Evolutionary conservation across 2,113 vertebrate genomes (phyloP).

Genomic region (Xyliphius kryptos): DNA sequence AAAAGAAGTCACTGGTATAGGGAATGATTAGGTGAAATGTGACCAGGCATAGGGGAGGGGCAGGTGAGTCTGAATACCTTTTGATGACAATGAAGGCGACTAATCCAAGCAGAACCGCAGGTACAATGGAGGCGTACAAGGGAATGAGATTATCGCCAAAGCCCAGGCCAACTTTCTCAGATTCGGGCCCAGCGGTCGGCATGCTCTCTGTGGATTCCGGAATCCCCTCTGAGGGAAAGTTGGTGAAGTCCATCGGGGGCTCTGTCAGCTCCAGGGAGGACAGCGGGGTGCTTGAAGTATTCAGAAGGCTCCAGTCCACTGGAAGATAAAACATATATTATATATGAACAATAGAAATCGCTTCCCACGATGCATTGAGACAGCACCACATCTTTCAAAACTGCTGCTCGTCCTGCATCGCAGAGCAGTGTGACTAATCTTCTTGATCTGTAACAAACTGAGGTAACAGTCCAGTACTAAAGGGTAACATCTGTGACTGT

Average conservation of each 20-base stretch:
- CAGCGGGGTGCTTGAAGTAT: constrained; percentile 20
- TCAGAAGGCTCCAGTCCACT: constrained; percentile 33
- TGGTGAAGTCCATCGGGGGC: neutral
- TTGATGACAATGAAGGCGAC: constrained; percentile 92
- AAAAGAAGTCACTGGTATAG: too few species aligned
- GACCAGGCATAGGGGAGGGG: too few species aligned
- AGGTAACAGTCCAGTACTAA: too few species aligned
- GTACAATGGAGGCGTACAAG: constrained; percentile 91
- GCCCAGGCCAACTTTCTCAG: constrained; percentile 60
- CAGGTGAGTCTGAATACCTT: constrained; percentile 74
- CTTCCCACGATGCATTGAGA: too few species aligned
- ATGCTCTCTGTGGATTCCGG: constrained; percentile 47
- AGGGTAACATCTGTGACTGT: too few species aligned
- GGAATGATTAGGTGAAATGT: too few species aligned
- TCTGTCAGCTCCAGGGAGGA: neutral
- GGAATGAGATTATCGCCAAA: constrained; percentile 84
- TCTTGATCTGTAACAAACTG: too few species aligned
- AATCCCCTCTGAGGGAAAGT: neutral
- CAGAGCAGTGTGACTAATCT: too few species aligned
- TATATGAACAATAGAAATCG: too few species aligned
- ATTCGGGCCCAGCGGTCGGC: constrained; percentile 64
- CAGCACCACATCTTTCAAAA: too few species aligned
- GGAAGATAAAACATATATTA: constrained; percentile 14
- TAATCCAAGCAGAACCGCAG: constrained; percentile 80
- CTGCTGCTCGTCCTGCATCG: too few species aligned